phyloP scores from a whole-genome alignment of 2,888 invertebrate species.

The Agonopterix heracliana region DNA sequence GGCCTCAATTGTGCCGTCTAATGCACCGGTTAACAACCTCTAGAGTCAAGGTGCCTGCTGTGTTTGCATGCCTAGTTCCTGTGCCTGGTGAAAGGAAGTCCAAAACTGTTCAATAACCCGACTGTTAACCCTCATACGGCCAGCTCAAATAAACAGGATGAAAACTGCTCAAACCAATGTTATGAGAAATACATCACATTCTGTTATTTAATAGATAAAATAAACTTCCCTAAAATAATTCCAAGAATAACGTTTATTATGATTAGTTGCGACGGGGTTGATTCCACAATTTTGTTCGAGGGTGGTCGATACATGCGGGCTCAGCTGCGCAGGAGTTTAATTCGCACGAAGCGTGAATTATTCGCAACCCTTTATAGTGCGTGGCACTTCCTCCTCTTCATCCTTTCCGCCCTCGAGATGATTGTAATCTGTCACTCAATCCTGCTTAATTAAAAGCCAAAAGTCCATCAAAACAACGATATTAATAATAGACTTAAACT shows the following conservation, averaged over 20 bases:
- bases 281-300: constrained; percentile 36
- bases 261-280: constrained; percentile 9
- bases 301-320: constrained; percentile 68
- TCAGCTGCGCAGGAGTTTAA: constrained; percentile 58
- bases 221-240: not conserved
- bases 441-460: not conserved
- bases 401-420: constrained; percentile 41
- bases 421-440: not conserved
- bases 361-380: constrained; percentile 20
- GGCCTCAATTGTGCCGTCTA: constrained; percentile 74
- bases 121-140: constrained; percentile 1
- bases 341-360: constrained; percentile 31
- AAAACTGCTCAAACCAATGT: constrained; percentile 1
- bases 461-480: no score
- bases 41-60: constrained; percentile 70
- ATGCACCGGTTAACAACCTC: constrained; percentile 76
- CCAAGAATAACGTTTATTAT: constrained; percentile 4
- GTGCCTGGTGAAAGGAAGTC: constrained; percentile 51
- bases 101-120: constrained; percentile 27
- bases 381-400: constrained; percentile 1
- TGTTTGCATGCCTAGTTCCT: constrained; percentile 63
- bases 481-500: no score
- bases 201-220: no score
- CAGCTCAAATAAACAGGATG: no score
- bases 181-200: constrained; percentile 2